A percentile compares a stretch with the other conserved stretches of the same genome.
Evolutionary conservation across 2,797 vertebrate genomes (phyloP).

Genomic region (Brachyalestes nurse): DNA sequence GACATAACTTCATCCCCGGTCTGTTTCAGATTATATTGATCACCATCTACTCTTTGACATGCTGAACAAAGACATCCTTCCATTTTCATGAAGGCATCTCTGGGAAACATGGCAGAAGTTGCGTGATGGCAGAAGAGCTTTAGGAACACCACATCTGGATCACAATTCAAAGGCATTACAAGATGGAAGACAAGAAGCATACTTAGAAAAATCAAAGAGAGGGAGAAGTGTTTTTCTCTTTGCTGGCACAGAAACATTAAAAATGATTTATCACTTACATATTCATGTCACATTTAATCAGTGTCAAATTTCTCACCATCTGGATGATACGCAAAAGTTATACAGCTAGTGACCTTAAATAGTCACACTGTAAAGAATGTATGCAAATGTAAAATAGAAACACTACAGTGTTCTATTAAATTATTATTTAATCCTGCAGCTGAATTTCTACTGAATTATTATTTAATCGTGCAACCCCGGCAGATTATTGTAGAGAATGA

Average conservation of each 20-base stretch:
- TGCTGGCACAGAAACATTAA: neutral
- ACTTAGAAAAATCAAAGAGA: neutral
- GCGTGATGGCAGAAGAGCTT: neutral
- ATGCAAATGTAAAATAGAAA: too few species aligned
- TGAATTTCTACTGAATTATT: too few species aligned
- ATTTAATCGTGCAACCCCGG: too few species aligned
- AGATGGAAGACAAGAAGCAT: neutral
- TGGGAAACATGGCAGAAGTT: neutral
- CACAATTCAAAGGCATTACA: neutral
- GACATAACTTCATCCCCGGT: neutral
- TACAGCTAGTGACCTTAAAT: neutral
- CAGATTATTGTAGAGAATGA: too few species aligned
- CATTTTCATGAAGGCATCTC: neutral
- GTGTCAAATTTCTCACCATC: neutral
- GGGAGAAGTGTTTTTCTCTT: neutral
- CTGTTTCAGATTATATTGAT: slow-evolving; percentile 16
- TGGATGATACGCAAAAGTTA: neutral
- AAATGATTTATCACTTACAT: neutral
- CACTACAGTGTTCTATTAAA: too few species aligned
- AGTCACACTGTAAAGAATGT: too few species aligned
- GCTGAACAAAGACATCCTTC: too few species aligned
- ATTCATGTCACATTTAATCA: neutral
- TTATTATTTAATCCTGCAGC: too few species aligned
- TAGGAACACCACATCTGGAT: neutral
- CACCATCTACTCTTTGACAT: neutral